Evolutionary conservation across 1,140 invertebrate species (phyloP).

Genomic region (Eubasilissa regina): DNA sequence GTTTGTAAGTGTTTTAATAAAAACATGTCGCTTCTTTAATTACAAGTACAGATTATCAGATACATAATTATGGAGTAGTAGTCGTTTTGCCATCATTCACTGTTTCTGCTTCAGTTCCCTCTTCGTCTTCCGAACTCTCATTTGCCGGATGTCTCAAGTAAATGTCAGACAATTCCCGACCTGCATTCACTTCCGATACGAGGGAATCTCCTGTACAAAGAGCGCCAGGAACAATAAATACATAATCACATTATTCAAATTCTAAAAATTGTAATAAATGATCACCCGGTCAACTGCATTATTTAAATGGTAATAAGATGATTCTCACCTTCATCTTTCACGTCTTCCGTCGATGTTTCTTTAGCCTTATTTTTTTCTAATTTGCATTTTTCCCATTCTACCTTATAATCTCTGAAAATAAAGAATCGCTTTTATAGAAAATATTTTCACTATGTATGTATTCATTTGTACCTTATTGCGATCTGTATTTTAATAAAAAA

Average conservation of each 20-base stretch:
- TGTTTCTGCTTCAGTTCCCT: slow-evolving; percentile 72
- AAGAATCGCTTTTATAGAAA: slow-evolving; percentile 23
- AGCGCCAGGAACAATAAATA: not conserved
- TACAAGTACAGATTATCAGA: not conserved
- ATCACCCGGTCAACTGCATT: too few relatives aligned
- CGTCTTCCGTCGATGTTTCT: not conserved
- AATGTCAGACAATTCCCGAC: slow-evolving; percentile 77
- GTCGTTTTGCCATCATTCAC: slow-evolving; percentile 26
- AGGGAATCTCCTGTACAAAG: slow-evolving; percentile 62
- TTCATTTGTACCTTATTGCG: too few relatives aligned
- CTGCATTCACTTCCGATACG: slow-evolving; percentile 71
- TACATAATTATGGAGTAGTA: not conserved
- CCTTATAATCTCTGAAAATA: slow-evolving; percentile 78
- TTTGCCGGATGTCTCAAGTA: slow-evolving; percentile 80
- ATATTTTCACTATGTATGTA: too few relatives aligned
- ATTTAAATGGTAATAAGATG: too few relatives aligned
- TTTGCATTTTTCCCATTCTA: slow-evolving; percentile 80
- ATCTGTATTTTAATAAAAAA: not conserved
- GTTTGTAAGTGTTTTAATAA: too few relatives aligned
- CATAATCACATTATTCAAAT: too few relatives aligned
- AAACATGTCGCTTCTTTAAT: not conserved
- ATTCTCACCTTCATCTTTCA: too few relatives aligned
- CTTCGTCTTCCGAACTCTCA: slow-evolving; percentile 83
- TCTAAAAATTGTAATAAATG: too few relatives aligned
- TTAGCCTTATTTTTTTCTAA: slow-evolving; percentile 66